Conservation (phyloP, 2,888 invertebrate genomes). For the Amphipoea oculea region DNA sequence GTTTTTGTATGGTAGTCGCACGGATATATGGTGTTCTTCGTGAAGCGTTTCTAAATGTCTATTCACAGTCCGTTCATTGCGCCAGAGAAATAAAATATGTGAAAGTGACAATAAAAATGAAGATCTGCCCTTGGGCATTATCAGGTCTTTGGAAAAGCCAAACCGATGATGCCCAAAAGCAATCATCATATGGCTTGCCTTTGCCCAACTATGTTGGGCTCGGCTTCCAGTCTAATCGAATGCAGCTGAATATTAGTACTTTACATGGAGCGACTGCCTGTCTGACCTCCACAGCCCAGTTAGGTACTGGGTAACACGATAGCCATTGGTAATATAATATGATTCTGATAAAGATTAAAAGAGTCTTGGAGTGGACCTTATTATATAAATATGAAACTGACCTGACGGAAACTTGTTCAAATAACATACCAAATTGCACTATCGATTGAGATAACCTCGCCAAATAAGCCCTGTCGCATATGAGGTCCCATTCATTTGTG, state of each 20-base stretch:
- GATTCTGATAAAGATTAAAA: background rate
- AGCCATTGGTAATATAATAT: background rate
- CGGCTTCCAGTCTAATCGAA: too few species aligned
- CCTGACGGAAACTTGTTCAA: constrained; percentile 62
- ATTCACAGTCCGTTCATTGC: background rate
- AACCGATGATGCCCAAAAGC: background rate
- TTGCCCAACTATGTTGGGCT: too few species aligned
- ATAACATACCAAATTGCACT: too few species aligned
- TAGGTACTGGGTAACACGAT: background rate
- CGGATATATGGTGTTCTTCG: background rate
- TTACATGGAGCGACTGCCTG: background rate
- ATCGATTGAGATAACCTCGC: too few species aligned
- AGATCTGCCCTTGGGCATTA: background rate
- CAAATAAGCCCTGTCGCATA: too few species aligned
- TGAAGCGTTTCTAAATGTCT: background rate
- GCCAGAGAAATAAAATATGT: background rate
- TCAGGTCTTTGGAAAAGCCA: background rate
- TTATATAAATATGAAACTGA: constrained; percentile 5
- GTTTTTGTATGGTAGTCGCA: background rate
- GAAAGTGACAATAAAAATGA: background rate
- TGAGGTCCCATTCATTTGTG: too few species aligned
- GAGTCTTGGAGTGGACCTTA: background rate
- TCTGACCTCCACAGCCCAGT: background rate
- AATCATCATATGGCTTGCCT: background rate
- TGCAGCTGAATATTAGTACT: constrained; percentile 1